A percentile compares a stretch with the other conserved stretches of the same genome.
Conservation (phyloP, 2,888 invertebrate species). For the Unio delphinus region DNA sequence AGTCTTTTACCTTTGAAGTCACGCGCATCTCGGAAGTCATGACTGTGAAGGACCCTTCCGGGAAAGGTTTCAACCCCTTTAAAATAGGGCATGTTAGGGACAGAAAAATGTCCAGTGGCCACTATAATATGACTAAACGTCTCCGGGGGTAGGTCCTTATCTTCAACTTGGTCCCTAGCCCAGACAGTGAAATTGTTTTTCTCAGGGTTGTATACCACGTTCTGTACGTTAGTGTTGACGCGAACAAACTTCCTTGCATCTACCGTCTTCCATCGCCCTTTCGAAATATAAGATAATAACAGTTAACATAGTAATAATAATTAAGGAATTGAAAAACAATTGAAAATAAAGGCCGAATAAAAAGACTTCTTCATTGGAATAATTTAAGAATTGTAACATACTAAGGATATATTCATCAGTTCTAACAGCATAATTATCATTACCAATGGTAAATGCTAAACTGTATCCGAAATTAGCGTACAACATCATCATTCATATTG, state of each 20-base stretch:
- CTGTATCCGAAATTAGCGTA: no score
- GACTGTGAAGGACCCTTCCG: constrained; percentile 6
- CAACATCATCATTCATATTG: no score
- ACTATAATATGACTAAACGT: constrained; percentile 4
- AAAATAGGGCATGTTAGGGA: constrained; percentile 5
- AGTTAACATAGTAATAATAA: no score
- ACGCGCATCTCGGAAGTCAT: constrained; percentile 17
- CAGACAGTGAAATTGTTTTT: constrained; percentile 10
- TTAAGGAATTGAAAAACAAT: no score
- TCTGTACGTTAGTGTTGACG: constrained; percentile 1
- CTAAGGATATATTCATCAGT: no score
- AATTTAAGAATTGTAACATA: no score
- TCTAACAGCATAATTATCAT: no score
- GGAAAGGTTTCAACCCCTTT: constrained; percentile 5
- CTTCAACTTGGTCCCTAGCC: constrained; percentile 1
- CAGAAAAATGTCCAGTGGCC: constrained; percentile 4
- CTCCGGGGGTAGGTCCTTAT: neutral
- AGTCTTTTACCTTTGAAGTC: constrained; percentile 20
- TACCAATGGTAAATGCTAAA: no score
- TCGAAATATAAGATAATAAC: neutral
- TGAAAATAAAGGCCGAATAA: no score
- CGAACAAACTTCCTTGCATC: neutral
- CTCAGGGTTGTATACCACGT: constrained; percentile 5
- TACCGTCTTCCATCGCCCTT: neutral
- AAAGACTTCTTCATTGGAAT: no score